Conservation (phyloP, 2,888 invertebrate species). For the Melieria crassipennis region DNA sequence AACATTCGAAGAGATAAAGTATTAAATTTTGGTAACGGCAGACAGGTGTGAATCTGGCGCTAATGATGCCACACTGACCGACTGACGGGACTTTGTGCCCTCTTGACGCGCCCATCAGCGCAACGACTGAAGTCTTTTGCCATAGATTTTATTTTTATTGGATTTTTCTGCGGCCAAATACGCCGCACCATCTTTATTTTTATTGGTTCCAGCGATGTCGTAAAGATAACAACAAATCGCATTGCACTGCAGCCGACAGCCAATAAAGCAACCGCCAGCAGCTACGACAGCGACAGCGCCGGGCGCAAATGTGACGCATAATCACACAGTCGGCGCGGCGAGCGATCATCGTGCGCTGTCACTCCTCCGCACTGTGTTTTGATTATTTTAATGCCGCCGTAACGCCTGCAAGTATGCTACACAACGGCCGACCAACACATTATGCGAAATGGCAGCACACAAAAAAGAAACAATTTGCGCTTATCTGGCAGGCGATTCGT, state of each 20-base stretch:
- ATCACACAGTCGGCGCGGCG: conserved; percentile 12
- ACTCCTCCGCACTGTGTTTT: conserved; percentile 28
- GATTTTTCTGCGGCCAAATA: conserved; percentile 9
- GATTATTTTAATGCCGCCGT: conserved; percentile 29
- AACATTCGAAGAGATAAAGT: too few species aligned
- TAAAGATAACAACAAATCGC: conserved; percentile 33
- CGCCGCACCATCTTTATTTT: conserved; percentile 15
- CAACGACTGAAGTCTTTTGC: too few species aligned
- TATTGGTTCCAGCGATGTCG: conserved; percentile 25
- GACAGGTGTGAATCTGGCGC: too few species aligned
- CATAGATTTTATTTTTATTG: too few species aligned
- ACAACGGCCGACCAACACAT: not conserved
- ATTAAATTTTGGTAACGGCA: too few species aligned
- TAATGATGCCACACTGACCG: too few species aligned
- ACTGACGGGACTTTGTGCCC: too few species aligned
- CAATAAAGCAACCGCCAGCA: not conserved
- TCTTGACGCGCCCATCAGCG: too few species aligned
- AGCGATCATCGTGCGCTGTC: conserved; percentile 8
- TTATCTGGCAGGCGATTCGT: conserved; percentile 58
- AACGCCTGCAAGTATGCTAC: conserved; percentile 31
- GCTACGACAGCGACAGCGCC: not conserved
- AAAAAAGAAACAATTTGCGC: conserved; percentile 54
- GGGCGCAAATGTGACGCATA: conserved; percentile 9
- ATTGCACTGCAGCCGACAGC: conserved; percentile 4
- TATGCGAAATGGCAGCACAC: not conserved